phyloP scores from a whole-genome alignment of 2,113 vertebrate genomes.

The Microtus montanus region DNA sequence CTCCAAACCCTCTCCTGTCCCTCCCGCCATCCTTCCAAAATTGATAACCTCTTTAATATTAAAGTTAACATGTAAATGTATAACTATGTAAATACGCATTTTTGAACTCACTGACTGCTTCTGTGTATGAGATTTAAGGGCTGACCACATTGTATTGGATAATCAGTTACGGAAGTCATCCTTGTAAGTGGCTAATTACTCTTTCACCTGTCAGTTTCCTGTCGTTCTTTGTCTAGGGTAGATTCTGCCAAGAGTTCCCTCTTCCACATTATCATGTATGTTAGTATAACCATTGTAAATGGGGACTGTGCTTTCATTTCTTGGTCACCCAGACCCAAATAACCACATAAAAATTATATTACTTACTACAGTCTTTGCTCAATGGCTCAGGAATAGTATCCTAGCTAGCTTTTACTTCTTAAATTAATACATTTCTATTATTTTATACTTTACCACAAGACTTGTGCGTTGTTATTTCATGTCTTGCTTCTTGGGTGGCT shows the following conservation, averaged over 20 bases:
- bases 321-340: no score
- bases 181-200: not conserved
- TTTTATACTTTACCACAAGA: no score
- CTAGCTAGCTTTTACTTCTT: no score
- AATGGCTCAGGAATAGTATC: no score
- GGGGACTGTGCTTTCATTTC: no score
- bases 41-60: not conserved
- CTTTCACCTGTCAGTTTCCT: not conserved
- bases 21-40: not conserved
- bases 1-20: not conserved
- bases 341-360: no score
- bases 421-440: no score
- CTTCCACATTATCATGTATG: not conserved
- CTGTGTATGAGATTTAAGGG: not conserved
- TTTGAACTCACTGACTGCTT: not conserved
- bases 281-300: not conserved
- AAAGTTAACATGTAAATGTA: not conserved
- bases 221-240: not conserved
- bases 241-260: not conserved
- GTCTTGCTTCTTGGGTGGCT: no score
- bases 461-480: no score
- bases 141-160: not conserved
- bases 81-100: not conserved
- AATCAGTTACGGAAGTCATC: not conserved
- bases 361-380: no score